Conservation (phyloP, 2,797 vertebrate species). For the Sylvia borin region DNA sequence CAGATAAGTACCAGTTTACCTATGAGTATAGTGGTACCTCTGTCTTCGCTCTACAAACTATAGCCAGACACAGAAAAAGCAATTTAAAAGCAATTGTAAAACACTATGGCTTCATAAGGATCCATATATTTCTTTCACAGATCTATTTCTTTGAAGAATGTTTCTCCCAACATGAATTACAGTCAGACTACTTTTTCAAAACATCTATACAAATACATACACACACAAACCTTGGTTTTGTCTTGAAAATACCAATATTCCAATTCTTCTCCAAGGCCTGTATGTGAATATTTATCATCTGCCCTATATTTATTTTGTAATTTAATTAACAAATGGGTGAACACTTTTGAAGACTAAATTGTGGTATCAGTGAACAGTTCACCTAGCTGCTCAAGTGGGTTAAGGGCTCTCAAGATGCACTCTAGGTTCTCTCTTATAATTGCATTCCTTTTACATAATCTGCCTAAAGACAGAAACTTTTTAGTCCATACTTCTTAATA, state of each 20-base stretch:
- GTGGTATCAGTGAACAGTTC: slow-evolving; percentile 13
- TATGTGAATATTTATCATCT: not conserved
- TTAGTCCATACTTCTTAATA: not conserved
- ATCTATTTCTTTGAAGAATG: not conserved
- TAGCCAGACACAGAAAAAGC: not conserved
- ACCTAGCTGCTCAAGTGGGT: slow-evolving; percentile 42
- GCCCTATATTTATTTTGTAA: slow-evolving; percentile 5
- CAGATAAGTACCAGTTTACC: not conserved
- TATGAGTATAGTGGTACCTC: not conserved
- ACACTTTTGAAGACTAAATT: not conserved
- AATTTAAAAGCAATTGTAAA: not conserved
- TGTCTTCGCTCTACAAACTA: not conserved
- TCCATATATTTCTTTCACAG: not conserved
- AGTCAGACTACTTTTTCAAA: not conserved
- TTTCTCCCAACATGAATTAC: not conserved
- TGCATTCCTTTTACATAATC: slow-evolving; percentile 48
- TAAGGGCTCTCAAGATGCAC: slow-evolving; percentile 66
- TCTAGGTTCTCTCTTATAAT: slow-evolving; percentile 42
- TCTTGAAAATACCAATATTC: not conserved
- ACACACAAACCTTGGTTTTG: not conserved
- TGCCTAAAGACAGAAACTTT: slow-evolving; percentile 38
- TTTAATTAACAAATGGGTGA: slow-evolving; percentile 37
- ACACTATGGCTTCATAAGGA: not conserved
- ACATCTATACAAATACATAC: not conserved
- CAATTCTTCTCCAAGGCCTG: not conserved